phyloP scores from a whole-genome alignment of 2,888 invertebrate genomes.

The Caenorhabditis sinica region DNA sequence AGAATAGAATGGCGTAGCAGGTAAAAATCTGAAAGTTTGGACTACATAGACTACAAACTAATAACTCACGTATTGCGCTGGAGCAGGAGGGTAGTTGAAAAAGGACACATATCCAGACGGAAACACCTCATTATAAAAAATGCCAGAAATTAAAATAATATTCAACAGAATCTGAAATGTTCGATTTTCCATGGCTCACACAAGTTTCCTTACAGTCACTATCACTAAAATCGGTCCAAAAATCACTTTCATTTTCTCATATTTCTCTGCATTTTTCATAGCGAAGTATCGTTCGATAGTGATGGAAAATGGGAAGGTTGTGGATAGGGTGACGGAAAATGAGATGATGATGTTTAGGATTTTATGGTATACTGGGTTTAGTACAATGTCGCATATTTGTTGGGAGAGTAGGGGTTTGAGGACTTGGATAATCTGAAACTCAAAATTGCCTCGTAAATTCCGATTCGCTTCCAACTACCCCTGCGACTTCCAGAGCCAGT shows the following conservation, averaged over 20 bases:
- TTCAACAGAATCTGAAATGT: constrained; percentile 9
- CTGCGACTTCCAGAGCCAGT: too few species aligned
- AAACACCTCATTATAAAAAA: constrained; percentile 1
- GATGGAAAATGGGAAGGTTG: constrained; percentile 22
- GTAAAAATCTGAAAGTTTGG: constrained; percentile 12
- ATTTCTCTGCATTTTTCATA: constrained; percentile 25
- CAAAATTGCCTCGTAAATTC: too few species aligned
- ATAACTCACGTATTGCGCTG: not conserved
- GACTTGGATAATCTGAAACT: not conserved
- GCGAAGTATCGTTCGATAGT: constrained; percentile 36
- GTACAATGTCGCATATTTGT: constrained; percentile 2
- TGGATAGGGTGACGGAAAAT: constrained; percentile 16
- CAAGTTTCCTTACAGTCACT: constrained; percentile 2
- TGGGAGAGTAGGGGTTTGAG: not conserved
- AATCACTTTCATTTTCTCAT: constrained; percentile 4
- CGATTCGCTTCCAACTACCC: too few species aligned
- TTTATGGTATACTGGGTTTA: not conserved
- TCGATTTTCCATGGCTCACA: not conserved
- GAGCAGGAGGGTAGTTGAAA: constrained; percentile 10
- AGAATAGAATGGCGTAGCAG: constrained; percentile 3
- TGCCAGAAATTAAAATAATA: not conserved
- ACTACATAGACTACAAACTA: not conserved
- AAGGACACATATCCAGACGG: not conserved
- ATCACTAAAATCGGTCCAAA: constrained; percentile 18
- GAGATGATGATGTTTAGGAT: too few species aligned